Evolutionary conservation across 2,797 vertebrate species (phyloP), one percentile per base, ranked within the genome.

Genomic region (Hafferia zeledoni): DNA sequence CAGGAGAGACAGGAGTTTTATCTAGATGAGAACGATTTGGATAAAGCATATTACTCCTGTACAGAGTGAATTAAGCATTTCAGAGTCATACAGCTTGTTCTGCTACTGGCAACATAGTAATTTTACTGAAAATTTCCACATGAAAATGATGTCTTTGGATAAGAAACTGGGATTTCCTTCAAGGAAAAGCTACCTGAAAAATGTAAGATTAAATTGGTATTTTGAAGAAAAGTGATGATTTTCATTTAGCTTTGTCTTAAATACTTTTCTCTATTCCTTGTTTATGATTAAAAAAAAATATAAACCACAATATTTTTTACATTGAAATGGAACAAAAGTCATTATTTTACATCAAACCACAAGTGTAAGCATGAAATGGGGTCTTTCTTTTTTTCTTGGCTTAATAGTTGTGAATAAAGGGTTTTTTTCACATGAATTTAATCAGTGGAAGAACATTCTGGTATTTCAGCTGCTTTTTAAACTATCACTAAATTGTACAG

Each of bases 361-460:
- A 68, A 63, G 19, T 4, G 0, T 68, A 81, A 93, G 33, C 0
- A 0, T 78, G 60, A 93, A 92, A 92, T 43, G 24, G 10, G 27
- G 28, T 81, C 92, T 94, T 94, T 90, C 44, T 79, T 81, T 88
- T 79, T 81, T 88, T 87, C 44, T 72, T 92, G 35, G 28, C 22
- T 50, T 80, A 55, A 33, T 41, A 46, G 30, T 52, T 60, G 22
- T 55, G 53, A 75, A 71, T 65, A 85, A 71, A 55, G 27, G 30
- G 0, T 1, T 37, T 94, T 69, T 77, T 50, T 47, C 31, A 27
- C 46, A 49, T 70, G 25, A 81, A 52, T 84, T 70, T 59, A 59
- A 80, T 71, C 72, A 68, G 52, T 70, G 67, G 20, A 24, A 72
- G 87, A 78, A 55, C 18, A 14, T 24, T 44, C 15, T 83, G 39